These are phyloP conservation scores for pig (Sus scrofa) DNA, from an alignment of 2,113 vertebrate species.

Conservation along the genomic window T2T-Sscrofa CM000812.6:73328001-73328500, in stretches of 20 bases:
- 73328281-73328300: background rate
- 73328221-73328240: background rate
- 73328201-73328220: background rate
- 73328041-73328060: no score
- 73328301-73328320: background rate
- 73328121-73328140: no score
- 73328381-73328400: background rate
- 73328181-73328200: background rate
- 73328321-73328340: background rate
- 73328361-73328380: background rate
- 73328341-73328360: background rate
- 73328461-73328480: background rate
- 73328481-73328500: background rate
- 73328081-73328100: no score
- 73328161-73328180: slow-evolving; percentile 5
- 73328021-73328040: no score
- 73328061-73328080: no score
- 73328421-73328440: background rate
- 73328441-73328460: background rate
- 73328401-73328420: background rate
- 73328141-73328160: no score
- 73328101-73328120: no score
- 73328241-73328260: background rate
- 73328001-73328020: no score
- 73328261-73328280: background rate